These are phyloP conservation scores for Rotaria magnacalcarata DNA, from an alignment of 2,888 invertebrate genomes.

Conservation along the genomic window DNA sequence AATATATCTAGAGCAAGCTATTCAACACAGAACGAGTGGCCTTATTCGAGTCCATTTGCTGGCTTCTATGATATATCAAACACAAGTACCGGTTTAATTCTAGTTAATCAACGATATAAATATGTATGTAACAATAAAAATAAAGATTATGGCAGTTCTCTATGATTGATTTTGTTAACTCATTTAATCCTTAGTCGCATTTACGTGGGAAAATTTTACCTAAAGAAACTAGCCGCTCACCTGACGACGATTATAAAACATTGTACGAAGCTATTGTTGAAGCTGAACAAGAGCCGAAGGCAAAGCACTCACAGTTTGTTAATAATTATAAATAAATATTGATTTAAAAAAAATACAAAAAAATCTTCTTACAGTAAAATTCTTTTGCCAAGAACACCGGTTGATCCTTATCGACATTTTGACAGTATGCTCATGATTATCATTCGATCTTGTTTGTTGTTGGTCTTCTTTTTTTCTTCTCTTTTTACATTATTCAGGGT, in stretches of 20 bases:
- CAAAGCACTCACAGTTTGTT: too few relatives aligned
- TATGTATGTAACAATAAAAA: background rate
- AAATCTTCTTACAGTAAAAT: background rate
- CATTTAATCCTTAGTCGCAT: conserved; percentile 4
- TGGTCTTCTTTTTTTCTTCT: background rate
- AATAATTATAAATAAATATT: too few relatives aligned
- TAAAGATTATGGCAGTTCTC: too few relatives aligned
- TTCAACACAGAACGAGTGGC: background rate
- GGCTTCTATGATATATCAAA: background rate
- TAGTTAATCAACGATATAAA: background rate
- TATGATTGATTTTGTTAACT: background rate
- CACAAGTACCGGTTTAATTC: background rate
- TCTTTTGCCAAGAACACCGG: background rate
- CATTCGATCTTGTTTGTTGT: background rate
- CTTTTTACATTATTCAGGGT: background rate
- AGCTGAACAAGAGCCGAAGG: too few relatives aligned
- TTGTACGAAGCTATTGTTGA: too few relatives aligned
- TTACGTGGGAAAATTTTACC: background rate
- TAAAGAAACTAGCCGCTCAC: background rate
- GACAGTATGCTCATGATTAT: background rate
- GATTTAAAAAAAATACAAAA: too few relatives aligned
- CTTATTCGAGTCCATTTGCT: conserved; percentile 8
- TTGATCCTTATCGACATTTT: conserved; percentile 3
- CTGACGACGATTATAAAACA: background rate
- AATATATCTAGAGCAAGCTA: background rate